phyloP scores from a whole-genome alignment of 2,113 vertebrate genomes.

The Archocentrus centrarchus region DNA sequence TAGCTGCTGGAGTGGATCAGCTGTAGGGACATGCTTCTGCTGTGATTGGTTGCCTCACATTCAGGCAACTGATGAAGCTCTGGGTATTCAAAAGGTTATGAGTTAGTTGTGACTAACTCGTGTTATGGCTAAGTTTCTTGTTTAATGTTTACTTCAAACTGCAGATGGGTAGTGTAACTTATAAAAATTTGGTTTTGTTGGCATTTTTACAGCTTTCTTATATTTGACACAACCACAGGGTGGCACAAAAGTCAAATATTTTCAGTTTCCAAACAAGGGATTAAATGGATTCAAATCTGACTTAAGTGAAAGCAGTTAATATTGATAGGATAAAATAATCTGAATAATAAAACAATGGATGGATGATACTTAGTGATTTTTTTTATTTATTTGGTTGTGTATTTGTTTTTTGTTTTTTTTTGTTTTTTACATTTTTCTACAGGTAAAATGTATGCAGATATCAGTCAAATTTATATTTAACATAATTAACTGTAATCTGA shows the following conservation, averaged over 20 bases:
- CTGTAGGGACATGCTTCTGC: no score
- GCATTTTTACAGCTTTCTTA: not conserved
- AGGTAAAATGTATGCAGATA: not conserved
- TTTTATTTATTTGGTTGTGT: not conserved
- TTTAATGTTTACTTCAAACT: slow-evolving; percentile 3
- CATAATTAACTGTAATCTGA: not conserved
- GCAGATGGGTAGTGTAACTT: accelerated
- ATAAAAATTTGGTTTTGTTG: not conserved
- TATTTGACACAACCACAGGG: not conserved
- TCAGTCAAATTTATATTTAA: not conserved
- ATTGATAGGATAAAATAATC: no score
- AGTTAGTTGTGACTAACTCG: not conserved
- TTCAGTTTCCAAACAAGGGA: not conserved
- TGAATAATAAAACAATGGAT: not conserved
- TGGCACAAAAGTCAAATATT: slow-evolving; percentile 8
- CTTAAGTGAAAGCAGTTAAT: no score
- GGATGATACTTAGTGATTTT: not conserved
- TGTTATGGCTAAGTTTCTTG: not conserved
- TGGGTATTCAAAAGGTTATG: no score
- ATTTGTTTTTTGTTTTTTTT: not conserved
- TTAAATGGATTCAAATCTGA: no score
- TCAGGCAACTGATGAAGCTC: no score
- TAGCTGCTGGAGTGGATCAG: no score
- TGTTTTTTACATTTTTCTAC: not conserved
- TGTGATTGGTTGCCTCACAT: no score